Base-by-base conservation (phyloP, 2,888 invertebrate species). In the Torymus aiolomorphi region DNA sequence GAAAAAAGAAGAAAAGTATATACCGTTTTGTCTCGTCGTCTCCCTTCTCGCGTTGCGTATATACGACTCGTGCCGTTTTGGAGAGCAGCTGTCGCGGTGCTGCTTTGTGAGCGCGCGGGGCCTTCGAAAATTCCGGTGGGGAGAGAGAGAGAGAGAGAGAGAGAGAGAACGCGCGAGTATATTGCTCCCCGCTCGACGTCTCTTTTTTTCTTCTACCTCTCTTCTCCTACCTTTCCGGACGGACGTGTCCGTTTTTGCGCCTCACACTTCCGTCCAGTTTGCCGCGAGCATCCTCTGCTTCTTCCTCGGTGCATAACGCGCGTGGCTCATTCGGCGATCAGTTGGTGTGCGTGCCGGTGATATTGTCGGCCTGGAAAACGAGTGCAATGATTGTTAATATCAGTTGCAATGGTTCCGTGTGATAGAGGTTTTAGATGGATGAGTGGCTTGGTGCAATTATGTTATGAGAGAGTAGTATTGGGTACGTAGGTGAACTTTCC, bases 21-120 rank as follows among this genome's bases (percentile, higher is more conserved):
- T 42, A 77, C 49, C 74, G 73, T 69, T 78, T 74, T 56, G 74
- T 66, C 73, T 4, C 16, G 61, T 51, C 20, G 3, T 69, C 20
- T 42, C 52, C 63, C 69, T 62, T 65, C 42, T 42, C 42, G 42
- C 42, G 42, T 42, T 8, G 42, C 42, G 42, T 42, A 42, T 42
- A 42, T 42, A 42, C 42, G 42, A 42, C 42, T 42, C 42, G 42
- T 18, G 54, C 49, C 24, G 61, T 67, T 76, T 65, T 52, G 13
- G 42, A 62, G 61, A 78, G 76, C 81, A 81, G 78, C 81, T 78
- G 81, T 73, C 76, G 78, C 42, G 42, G 42, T 42, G 42, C 42
- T 67, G 52, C 56, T 65, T 78, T 62, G 56, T 57, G 18, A 54
- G 20, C 42, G n/a, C 42, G n/a, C 59, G 74, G 56, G 74, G 31